These are phyloP conservation scores for Coreius guichenoti DNA, from an alignment of 2,797 vertebrate genomes.

Conservation along the genomic window DNA sequence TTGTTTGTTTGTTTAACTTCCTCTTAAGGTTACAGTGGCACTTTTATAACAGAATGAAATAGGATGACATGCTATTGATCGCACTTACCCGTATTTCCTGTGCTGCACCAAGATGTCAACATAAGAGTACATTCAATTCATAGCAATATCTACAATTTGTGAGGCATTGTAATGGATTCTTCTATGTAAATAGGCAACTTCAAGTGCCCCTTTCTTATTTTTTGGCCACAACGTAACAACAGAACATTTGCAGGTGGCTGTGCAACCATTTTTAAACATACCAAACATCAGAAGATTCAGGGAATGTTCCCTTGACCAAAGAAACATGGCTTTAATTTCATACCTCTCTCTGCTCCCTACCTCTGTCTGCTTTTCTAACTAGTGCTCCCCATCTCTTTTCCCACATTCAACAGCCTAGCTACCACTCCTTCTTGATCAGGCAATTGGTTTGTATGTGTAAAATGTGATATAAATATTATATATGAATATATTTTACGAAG, in stretches of 20 bases:
- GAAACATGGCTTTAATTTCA: conserved; percentile 77
- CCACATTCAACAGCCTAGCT: conserved; percentile 40
- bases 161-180: conserved; percentile 41
- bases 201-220: conserved; percentile 58
- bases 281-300: conserved; percentile 73
- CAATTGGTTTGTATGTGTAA: conserved; percentile 80
- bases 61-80: conserved; percentile 73
- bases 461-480: conserved; percentile 83
- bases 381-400: conserved; percentile 60
- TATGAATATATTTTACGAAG: conserved; percentile 80
- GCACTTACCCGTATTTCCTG: conserved; percentile 53
- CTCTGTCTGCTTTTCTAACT: conserved; percentile 52
- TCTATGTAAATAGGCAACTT: conserved; percentile 52
- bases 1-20: conserved; percentile 63
- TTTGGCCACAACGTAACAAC: conserved; percentile 68
- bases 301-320: conserved; percentile 81
- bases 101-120: conserved; percentile 49
- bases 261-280: conserved; percentile 52
- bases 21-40: conserved; percentile 76
- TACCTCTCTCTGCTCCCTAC: conserved; percentile 73
- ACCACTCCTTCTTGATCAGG: conserved; percentile 75
- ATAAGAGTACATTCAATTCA: conserved; percentile 43
- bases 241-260: conserved; percentile 37
- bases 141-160: conserved; percentile 49
- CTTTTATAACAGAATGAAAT: conserved; percentile 79